phyloP scores from a whole-genome alignment of 2,888 invertebrate genomes.

The Eucera pruinosa region DNA sequence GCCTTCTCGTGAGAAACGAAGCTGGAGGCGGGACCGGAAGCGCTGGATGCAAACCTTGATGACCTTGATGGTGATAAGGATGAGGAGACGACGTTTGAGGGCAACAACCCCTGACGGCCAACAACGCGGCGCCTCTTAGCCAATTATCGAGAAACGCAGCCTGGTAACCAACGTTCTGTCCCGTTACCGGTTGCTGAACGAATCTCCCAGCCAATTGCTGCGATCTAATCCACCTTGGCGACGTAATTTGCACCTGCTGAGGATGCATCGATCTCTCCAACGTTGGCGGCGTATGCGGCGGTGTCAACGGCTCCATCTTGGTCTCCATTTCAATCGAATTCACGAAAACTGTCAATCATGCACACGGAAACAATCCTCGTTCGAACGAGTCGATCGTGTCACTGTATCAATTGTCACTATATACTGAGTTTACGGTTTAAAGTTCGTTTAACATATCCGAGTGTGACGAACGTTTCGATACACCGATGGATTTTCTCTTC shows the following conservation, averaged over 20 bases:
- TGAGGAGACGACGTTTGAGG: conserved; percentile 78
- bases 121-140: conserved; percentile 78
- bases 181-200: conserved; percentile 59
- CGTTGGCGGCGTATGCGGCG: conserved; percentile 80
- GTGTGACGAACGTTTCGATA: not conserved
- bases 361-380: not conserved
- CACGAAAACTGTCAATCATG: not conserved
- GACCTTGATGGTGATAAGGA: conserved; percentile 79
- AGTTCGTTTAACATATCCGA: too few relatives aligned
- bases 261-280: conserved; percentile 64
- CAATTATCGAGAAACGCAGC: conserved; percentile 79
- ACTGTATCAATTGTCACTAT: not conserved
- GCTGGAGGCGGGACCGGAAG: conserved; percentile 78
- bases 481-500: not conserved
- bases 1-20: conserved; percentile 89
- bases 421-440: too few relatives aligned
- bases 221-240: conserved; percentile 74
- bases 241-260: conserved; percentile 57
- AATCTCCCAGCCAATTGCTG: conserved; percentile 63
- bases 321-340: conserved; percentile 68
- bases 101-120: conserved; percentile 83
- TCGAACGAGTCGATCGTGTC: not conserved
- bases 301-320: conserved; percentile 82
- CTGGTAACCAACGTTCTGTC: conserved; percentile 74
- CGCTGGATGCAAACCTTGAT: conserved; percentile 69